phyloP scores from a whole-genome alignment of 2,888 invertebrate genomes.

The Luperina nickerlii region DNA sequence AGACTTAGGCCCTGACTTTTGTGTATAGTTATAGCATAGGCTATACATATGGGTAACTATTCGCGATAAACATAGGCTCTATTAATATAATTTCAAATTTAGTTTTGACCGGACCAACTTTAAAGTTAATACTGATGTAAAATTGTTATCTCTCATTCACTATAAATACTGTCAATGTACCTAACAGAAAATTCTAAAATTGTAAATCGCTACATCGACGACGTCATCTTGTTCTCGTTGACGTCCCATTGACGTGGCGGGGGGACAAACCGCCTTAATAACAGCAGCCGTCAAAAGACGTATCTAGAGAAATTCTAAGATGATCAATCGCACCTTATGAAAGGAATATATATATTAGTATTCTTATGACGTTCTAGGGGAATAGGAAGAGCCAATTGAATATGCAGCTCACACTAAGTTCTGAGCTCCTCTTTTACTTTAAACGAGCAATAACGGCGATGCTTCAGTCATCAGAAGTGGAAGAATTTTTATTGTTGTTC shows the following conservation, averaged over 20 bases:
- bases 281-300: too few species aligned
- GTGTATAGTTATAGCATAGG: too few species aligned
- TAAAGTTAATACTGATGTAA: too few species aligned
- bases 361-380: conserved; percentile 48
- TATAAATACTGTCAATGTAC: too few species aligned
- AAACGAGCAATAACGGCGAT: conserved; percentile 58
- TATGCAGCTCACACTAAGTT: conserved; percentile 66
- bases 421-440: conserved; percentile 57
- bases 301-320: conserved; percentile 13
- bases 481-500: conserved; percentile 41
- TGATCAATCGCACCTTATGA: conserved; percentile 43
- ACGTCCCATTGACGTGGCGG: not conserved
- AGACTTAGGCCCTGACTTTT: too few species aligned
- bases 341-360: conserved; percentile 53
- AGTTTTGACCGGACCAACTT: too few species aligned
- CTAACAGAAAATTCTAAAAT: too few species aligned
- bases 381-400: conserved; percentile 51
- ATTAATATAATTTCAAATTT: too few species aligned
- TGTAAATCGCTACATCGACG: not conserved
- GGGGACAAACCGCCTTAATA: not conserved
- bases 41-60: too few species aligned
- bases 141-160: too few species aligned
- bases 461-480: conserved; percentile 53
- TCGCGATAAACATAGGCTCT: too few species aligned
- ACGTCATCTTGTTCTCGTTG: not conserved